phyloP scores from a whole-genome alignment of 2,797 vertebrate genomes.

The Rostrhamus sociabilis region DNA sequence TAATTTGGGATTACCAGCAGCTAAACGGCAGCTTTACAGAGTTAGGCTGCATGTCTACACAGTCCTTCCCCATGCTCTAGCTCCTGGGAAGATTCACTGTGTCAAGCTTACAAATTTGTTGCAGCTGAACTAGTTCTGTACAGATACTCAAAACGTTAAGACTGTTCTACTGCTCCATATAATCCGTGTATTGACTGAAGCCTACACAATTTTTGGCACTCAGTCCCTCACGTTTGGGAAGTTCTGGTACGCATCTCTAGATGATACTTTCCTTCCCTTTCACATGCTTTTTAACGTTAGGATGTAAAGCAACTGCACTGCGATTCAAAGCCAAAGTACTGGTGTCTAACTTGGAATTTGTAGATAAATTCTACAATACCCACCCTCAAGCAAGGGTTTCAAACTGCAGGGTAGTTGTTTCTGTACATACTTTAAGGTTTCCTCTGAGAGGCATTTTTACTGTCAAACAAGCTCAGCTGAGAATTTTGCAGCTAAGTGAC shows the following conservation, averaged over 20 bases:
- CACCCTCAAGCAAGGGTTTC: not conserved
- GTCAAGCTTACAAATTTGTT: not conserved
- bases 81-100: not conserved
- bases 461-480: not conserved
- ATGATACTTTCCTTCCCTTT: not conserved
- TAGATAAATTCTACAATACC: not conserved
- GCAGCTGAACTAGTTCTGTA: not conserved
- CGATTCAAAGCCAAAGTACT: not conserved
- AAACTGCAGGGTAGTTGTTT: not conserved
- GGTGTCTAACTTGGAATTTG: not conserved
- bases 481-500: not conserved
- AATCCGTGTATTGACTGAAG: not conserved
- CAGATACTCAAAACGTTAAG: not conserved
- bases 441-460: not conserved
- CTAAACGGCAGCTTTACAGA: not conserved
- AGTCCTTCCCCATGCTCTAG: not conserved
- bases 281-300: not conserved
- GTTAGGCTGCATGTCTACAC: not conserved
- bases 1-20: not conserved
- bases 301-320: not conserved
- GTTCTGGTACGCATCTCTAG: not conserved
- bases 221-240: rapidly evolving
- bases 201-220: not conserved
- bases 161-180: rapidly evolving
- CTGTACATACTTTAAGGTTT: not conserved